Base-by-base conservation (phyloP, 2,797 vertebrate species). In the Sardinella longiceps region DNA sequence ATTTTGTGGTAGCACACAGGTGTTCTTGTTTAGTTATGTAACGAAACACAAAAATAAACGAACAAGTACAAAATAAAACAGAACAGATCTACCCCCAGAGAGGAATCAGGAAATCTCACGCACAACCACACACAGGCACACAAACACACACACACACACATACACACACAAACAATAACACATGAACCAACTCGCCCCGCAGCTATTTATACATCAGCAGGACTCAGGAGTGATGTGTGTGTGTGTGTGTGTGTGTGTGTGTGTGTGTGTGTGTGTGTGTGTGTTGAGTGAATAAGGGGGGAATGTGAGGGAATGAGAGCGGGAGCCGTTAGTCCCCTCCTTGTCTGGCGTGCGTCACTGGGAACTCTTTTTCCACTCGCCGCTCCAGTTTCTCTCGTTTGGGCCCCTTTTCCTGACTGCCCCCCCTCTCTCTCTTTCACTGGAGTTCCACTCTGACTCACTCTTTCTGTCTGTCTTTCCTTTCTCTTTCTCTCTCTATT, bases 311-410 rank as follows among this genome's bases (percentile, higher is more conserved):
- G 66, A 39, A 18, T 7, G 66, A 5, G 30, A 15, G 12, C 23
- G 20, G 12, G 2, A 28, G 48, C 23, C 46, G 20, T 70, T 23
- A 20, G 51, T 53, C 11, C 18, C 20, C 70, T 20, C 33, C 4
- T 56, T 66, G n/a, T n/a, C n/a, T 45, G 23, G 56, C 45, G 23
- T 33, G 53, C 12, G n/a, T 53, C 58, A 23, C 20, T 30, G 20
- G 60, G 28, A 77, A 77, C 82, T 84, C 46, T 66, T 70, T 77
- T 77, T 77, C 70, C 70, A 80, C 51, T 33, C 48, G 14, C 28
- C 6, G 7, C 45, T 83, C 51, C 25, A 30, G 37, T 80, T 80
- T 39, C 83, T 56, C 70, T 18, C 37, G 39, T 48, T 82, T 5
- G 18, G 33, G 37, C 7, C 18, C 50, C 5, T 23, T 48, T 48